These are phyloP conservation scores for Suncus etruscus DNA, from an alignment of 2,113 vertebrate species.

Conservation along the genomic window DNA sequence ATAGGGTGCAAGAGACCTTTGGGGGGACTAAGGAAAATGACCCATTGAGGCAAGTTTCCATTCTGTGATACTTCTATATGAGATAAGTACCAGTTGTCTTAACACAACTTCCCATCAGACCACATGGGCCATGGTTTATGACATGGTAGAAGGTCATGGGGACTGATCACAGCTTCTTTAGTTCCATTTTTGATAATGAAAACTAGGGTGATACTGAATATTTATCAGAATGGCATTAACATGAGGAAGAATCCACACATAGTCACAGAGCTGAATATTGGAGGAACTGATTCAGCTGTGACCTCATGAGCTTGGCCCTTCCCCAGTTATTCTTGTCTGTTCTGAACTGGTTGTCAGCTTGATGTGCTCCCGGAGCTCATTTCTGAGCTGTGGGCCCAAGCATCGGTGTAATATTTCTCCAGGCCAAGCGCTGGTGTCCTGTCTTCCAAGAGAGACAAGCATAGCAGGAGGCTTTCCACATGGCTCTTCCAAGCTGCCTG, in stretches of 20 bases:
- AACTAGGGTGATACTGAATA: conserved; percentile 73
- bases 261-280: neutral
- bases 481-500: conserved; percentile 80
- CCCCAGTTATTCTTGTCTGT: conserved; percentile 73
- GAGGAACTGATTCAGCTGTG: conserved; percentile 49
- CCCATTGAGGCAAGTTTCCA: neutral
- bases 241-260: conserved; percentile 27
- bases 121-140: neutral
- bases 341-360: conserved; percentile 65
- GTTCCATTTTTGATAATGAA: conserved; percentile 68
- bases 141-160: conserved; percentile 58
- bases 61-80: neutral
- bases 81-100: neutral
- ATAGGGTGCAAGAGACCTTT: neutral
- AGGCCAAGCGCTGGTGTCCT: conserved; percentile 86
- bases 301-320: conserved; percentile 64
- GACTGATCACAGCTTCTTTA: conserved; percentile 64
- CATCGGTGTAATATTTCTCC: conserved; percentile 84
- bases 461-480: conserved; percentile 85
- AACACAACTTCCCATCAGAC: neutral
- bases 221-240: conserved; percentile 58
- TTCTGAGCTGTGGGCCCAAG: conserved; percentile 72
- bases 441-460: conserved; percentile 84
- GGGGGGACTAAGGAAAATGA: no score
- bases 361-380: conserved; percentile 72